These are phyloP conservation scores for Andricus curvator DNA, from an alignment of 2,888 invertebrate species.

Conservation along the genomic window DNA sequence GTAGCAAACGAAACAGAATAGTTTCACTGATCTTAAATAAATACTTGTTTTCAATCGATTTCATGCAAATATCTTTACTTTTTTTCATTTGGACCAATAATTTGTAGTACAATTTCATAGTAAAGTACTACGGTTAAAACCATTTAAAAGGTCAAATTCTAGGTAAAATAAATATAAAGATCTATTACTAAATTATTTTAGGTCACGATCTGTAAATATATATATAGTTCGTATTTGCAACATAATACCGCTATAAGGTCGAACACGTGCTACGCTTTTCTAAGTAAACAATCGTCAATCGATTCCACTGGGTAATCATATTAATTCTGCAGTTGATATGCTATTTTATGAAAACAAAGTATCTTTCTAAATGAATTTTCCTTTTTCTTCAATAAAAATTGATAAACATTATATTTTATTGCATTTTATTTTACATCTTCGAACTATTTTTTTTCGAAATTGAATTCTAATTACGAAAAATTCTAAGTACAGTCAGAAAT, in stretches of 20 bases:
- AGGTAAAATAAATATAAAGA: too few relatives aligned
- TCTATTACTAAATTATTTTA: too few relatives aligned
- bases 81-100: too few relatives aligned
- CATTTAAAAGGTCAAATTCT: too few relatives aligned
- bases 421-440: background rate
- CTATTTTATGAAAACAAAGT: background rate
- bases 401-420: too few relatives aligned
- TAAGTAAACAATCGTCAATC: conserved; percentile 14
- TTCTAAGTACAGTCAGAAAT: background rate
- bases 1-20: background rate
- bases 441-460: background rate
- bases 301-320: background rate
- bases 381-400: background rate
- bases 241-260: too few relatives aligned
- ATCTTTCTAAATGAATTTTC: background rate
- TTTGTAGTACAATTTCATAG: too few relatives aligned
- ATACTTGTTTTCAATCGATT: background rate
- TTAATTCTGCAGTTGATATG: conserved; percentile 15
- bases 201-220: too few relatives aligned
- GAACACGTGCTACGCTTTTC: conserved; percentile 3
- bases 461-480: background rate
- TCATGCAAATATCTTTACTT: too few relatives aligned
- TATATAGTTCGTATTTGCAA: too few relatives aligned
- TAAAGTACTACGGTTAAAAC: too few relatives aligned
- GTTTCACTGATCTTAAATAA: background rate